These are phyloP conservation scores for Leptinotarsa tumamoca DNA, from an alignment of 2,888 invertebrate genomes.

Conservation along the genomic window DNA sequence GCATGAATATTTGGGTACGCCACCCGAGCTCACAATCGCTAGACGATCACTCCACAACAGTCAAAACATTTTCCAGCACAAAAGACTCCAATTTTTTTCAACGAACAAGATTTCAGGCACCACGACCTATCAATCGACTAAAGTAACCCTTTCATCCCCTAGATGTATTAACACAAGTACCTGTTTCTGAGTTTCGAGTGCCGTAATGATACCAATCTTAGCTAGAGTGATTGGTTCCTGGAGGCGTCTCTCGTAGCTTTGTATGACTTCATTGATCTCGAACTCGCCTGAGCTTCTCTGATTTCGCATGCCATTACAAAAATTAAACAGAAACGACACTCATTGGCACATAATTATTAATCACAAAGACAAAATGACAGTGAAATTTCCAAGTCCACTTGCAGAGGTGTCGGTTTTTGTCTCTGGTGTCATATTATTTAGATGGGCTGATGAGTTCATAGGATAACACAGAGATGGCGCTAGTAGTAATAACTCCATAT, in stretches of 20 bases:
- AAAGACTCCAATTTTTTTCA: not conserved
- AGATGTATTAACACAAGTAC: conserved; percentile 66
- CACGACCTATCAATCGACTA: not conserved
- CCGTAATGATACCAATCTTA: conserved; percentile 76
- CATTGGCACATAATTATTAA: conserved; percentile 17
- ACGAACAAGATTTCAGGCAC: not conserved
- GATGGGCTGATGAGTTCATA: too few relatives aligned
- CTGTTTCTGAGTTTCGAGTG: conserved; percentile 80
- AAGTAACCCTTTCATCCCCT: not conserved
- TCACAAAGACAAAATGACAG: not conserved
- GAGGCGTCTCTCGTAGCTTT: conserved; percentile 69
- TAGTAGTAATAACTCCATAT: too few relatives aligned
- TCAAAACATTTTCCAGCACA: not conserved
- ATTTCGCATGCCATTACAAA: conserved; percentile 47
- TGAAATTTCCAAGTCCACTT: too few relatives aligned
- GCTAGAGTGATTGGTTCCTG: conserved; percentile 75
- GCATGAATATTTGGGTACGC: too few relatives aligned
- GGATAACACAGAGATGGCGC: too few relatives aligned
- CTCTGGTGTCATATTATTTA: too few relatives aligned
- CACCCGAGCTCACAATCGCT: too few relatives aligned
- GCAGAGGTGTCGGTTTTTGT: too few relatives aligned
- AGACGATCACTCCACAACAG: too few relatives aligned
- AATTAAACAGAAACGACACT: conserved; percentile 30
- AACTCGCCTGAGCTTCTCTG: conserved; percentile 62
- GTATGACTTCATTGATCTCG: conserved; percentile 64